Evolutionary conservation across 2,888 invertebrate genomes (phyloP).

Genomic region (Iselma pallidipennis): DNA sequence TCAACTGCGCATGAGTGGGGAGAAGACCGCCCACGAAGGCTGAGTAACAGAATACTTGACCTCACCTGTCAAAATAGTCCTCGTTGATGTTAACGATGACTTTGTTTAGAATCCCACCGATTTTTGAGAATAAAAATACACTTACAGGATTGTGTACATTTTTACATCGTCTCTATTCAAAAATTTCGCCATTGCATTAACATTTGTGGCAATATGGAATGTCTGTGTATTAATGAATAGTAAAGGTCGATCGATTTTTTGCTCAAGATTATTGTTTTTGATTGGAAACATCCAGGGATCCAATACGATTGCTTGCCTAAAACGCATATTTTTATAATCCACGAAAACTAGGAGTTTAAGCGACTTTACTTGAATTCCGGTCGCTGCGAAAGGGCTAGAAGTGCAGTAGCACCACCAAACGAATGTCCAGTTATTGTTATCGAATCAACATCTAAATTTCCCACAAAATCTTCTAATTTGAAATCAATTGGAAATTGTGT

Average conservation of each 20-base stretch:
- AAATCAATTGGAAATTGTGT: constrained; percentile 37
- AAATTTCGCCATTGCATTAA: constrained; percentile 57
- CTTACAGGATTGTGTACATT: constrained; percentile 57
- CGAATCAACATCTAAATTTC: constrained; percentile 55
- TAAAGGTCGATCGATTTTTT: constrained; percentile 57
- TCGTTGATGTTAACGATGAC: background rate
- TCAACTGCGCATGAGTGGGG: too few species aligned
- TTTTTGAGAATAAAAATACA: constrained; percentile 16
- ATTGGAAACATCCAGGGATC: constrained; percentile 68
- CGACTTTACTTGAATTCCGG: constrained; percentile 58
- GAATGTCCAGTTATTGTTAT: constrained; percentile 66
- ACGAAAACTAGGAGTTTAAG: background rate
- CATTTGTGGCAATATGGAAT: constrained; percentile 61
- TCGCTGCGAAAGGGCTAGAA: constrained; percentile 60
- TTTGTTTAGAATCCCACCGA: too few species aligned
- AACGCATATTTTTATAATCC: constrained; percentile 4
- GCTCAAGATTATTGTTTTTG: constrained; percentile 54
- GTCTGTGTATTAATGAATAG: constrained; percentile 63
- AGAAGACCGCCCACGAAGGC: too few species aligned
- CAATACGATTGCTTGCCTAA: constrained; percentile 58
- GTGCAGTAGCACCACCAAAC: constrained; percentile 66
- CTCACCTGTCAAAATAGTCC: background rate
- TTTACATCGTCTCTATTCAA: constrained; percentile 38
- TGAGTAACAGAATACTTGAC: too few species aligned
- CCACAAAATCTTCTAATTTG: constrained; percentile 49